Percentiles rank a stretch among this genome's conserved stretches.
These are phyloP conservation scores for Crambe crambe DNA, from an alignment of 37 sponge, comb jelly and placozoan species.

Conservation along the genomic window DNA sequence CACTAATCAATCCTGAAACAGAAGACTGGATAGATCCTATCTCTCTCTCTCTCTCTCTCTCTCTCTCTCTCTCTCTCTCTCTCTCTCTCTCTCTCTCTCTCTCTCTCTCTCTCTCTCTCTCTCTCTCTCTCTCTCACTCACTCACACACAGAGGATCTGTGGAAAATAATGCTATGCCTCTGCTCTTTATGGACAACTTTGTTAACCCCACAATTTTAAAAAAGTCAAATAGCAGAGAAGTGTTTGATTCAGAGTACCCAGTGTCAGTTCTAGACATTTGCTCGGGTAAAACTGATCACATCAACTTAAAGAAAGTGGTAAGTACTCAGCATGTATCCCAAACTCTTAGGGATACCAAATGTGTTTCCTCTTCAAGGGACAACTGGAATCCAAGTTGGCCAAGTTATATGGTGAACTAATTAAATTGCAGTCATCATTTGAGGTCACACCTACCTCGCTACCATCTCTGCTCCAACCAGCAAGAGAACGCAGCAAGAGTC, in stretches of 20 bases:
- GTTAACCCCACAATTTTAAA: background rate
- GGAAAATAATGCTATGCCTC: conserved; percentile 1
- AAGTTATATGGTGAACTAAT: conserved; percentile 39
- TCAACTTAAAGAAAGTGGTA: conserved; percentile 59
- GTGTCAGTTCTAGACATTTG: conserved; percentile 48
- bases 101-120: background rate
- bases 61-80: background rate
- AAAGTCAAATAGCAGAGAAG: background rate
- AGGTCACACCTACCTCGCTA: conserved; percentile 10
- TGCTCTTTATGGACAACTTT: conserved; percentile 35
- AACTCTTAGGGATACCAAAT: no score
- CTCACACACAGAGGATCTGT: background rate
- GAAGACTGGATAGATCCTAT: background rate
- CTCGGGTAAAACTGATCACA: conserved; percentile 31
- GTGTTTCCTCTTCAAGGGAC: conserved; percentile 21
- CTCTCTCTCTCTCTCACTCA: background rate
- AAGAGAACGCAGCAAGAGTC: background rate
- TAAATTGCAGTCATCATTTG: conserved; percentile 25
- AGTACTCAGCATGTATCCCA: no score
- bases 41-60: background rate
- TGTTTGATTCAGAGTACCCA: background rate
- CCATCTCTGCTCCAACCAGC: conserved; percentile 28
- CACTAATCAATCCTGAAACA: no score
- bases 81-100: background rate
- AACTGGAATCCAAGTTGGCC: conserved; percentile 52